Conservation (phyloP, 2,888 invertebrate species). For the Catocala nupta region DNA sequence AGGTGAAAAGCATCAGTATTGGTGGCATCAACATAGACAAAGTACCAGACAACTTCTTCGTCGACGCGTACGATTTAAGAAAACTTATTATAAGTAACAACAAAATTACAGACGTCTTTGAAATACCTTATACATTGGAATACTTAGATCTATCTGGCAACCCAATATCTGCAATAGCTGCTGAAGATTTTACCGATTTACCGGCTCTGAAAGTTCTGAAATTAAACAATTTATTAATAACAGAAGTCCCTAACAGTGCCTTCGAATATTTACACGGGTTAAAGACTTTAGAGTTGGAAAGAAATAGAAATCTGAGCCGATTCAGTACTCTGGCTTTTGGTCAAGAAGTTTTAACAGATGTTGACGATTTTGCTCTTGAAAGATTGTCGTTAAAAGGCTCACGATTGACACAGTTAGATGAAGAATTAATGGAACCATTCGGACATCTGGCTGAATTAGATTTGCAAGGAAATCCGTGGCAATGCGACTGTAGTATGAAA, state of each 20-base stretch:
- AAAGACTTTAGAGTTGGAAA: conserved; percentile 82
- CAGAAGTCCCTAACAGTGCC: conserved; percentile 83
- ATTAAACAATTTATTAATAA: conserved; percentile 87
- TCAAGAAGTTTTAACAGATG: conserved; percentile 68
- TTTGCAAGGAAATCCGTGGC: conserved; percentile 89
- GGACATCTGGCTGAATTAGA: conserved; percentile 80
- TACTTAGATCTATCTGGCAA: conserved; percentile 89
- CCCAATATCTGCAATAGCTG: conserved; percentile 80
- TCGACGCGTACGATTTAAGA: conserved; percentile 78
- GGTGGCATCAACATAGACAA: conserved; percentile 65
- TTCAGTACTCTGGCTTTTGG: conserved; percentile 83
- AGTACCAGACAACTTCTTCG: conserved; percentile 77
- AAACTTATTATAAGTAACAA: conserved; percentile 85
- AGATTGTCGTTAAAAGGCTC: conserved; percentile 81
- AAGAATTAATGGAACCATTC: conserved; percentile 76
- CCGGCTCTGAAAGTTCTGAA: conserved; percentile 84
- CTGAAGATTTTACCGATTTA: conserved; percentile 81
- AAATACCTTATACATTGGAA: conserved; percentile 85
- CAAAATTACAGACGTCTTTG: conserved; percentile 83
- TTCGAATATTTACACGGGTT: conserved; percentile 86
- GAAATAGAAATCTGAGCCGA: conserved; percentile 83
- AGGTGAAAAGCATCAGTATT: conserved; percentile 70
- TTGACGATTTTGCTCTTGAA: conserved; percentile 78
- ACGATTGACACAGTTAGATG: conserved; percentile 72
- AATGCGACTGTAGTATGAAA: conserved; percentile 88